phyloP scores from a whole-genome alignment of 2,113 vertebrate species.

The Seriola dumerili region DNA sequence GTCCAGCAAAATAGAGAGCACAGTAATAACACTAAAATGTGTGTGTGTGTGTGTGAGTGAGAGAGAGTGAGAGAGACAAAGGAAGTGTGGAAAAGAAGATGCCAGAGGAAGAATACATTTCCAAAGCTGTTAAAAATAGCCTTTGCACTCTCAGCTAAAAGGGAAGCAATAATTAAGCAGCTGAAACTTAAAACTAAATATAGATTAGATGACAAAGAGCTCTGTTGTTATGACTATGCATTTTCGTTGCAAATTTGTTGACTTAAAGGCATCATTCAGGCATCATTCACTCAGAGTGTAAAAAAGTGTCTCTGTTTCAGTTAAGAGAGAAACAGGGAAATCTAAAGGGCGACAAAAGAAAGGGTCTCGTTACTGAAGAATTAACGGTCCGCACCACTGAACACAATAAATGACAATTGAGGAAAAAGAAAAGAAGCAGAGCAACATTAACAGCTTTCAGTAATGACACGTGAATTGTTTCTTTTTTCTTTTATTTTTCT shows the following conservation, averaged over 20 bases:
- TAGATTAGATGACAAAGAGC: conserved; percentile 25
- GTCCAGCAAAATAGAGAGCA: conserved; percentile 50
- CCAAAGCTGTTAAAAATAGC: conserved; percentile 32
- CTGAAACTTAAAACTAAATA: conserved; percentile 31
- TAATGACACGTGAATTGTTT: background rate
- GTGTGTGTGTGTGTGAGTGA: conserved; percentile 6
- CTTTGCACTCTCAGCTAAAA: conserved; percentile 19
- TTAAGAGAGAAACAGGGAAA: background rate
- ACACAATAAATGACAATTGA: background rate
- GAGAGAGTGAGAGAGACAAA: conserved; percentile 2
- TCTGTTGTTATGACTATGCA: background rate
- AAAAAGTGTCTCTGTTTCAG: background rate
- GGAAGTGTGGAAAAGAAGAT: conserved; percentile 17
- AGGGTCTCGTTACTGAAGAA: background rate
- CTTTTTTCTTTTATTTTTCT: background rate
- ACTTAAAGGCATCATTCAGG: background rate
- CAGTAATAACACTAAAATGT: conserved; percentile 50
- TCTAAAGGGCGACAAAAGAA: background rate
- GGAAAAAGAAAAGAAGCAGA: background rate
- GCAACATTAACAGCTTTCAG: conserved; percentile 9
- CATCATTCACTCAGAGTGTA: background rate
- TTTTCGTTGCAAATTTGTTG: background rate
- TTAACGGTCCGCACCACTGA: conserved; percentile 1
- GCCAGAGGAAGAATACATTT: background rate
- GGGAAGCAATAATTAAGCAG: conserved; percentile 36